Evolutionary conservation across 2,888 invertebrate species (phyloP).

Genomic region (Rhopalosiphum nymphaeae): DNA sequence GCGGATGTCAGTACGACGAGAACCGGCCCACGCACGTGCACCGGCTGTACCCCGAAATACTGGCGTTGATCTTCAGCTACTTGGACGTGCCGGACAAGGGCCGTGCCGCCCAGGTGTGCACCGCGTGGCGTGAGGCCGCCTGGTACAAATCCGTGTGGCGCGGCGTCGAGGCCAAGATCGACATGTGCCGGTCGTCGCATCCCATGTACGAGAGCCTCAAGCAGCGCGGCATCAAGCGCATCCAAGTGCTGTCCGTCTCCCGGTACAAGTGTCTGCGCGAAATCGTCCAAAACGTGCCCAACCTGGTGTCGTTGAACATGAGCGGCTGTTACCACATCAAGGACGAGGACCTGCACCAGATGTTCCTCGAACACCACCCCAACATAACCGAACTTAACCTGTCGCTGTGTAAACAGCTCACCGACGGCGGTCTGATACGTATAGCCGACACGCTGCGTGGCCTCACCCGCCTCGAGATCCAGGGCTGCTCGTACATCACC

Average conservation of each 20-base stretch:
- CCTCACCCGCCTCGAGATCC: conserved; percentile 88
- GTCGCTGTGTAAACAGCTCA: conserved; percentile 94
- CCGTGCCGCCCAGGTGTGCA: conserved; percentile 89
- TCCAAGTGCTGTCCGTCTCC: conserved; percentile 89
- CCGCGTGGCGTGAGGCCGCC: conserved; percentile 91
- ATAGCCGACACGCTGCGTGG: conserved; percentile 89
- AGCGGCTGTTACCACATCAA: conserved; percentile 95
- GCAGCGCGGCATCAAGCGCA: conserved; percentile 86
- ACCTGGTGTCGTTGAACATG: conserved; percentile 87
- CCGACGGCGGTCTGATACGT: conserved; percentile 87
- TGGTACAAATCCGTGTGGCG: conserved; percentile 95
- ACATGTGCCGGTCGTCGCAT: conserved; percentile 85
- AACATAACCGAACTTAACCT: conserved; percentile 86
- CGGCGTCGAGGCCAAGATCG: conserved; percentile 91
- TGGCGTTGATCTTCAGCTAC: conserved; percentile 92
- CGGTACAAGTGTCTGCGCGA: conserved; percentile 80
- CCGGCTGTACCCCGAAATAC: conserved; percentile 90
- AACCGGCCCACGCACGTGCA: conserved; percentile 80
- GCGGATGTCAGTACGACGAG: conserved; percentile 63
- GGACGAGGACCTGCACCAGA: conserved; percentile 84
- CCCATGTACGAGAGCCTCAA: conserved; percentile 89
- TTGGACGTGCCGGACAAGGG: conserved; percentile 91
- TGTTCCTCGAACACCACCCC: conserved; percentile 83
- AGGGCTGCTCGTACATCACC: conserved; percentile 92
- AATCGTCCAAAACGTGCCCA: conserved; percentile 87